Conservation (phyloP, 1,140 invertebrate genomes). For the Pararge aegeria region DNA sequence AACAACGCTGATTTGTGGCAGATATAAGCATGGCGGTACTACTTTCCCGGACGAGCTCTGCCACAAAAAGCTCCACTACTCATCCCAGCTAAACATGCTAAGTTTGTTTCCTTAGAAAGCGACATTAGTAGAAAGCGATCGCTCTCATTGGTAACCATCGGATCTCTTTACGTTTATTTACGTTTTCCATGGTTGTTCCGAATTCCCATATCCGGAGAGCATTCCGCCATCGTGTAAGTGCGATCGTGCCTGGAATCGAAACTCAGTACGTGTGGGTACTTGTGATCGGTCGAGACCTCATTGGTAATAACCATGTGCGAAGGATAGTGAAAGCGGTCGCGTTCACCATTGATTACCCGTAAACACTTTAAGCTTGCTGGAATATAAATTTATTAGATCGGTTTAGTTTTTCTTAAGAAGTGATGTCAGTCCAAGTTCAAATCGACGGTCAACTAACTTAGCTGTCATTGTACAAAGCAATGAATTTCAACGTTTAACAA, state of each 20-base stretch:
- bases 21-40: too few relatives aligned
- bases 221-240: not conserved
- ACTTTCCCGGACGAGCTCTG: too few relatives aligned
- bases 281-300: constrained; percentile 9
- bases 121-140: not conserved
- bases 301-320: not conserved
- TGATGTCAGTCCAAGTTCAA: too few relatives aligned
- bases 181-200: constrained; percentile 16
- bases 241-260: constrained; percentile 5
- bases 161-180: constrained; percentile 11
- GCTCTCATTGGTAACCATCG: not conserved
- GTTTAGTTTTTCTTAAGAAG: not conserved
- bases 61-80: too few relatives aligned
- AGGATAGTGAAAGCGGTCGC: constrained; percentile 16
- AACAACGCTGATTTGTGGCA: too few relatives aligned
- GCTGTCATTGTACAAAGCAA: too few relatives aligned
- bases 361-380: not conserved
- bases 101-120: not conserved
- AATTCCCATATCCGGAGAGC: constrained; percentile 23
- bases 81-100: too few relatives aligned
- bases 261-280: not conserved
- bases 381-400: not conserved
- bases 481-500: too few relatives aligned
- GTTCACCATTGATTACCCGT: not conserved
- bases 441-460: too few relatives aligned